A percentile compares a stretch with the other conserved stretches of the same genome.
Evolutionary conservation across 2,888 invertebrate genomes (phyloP).

Genomic region (Bruchidius siliquastri): DNA sequence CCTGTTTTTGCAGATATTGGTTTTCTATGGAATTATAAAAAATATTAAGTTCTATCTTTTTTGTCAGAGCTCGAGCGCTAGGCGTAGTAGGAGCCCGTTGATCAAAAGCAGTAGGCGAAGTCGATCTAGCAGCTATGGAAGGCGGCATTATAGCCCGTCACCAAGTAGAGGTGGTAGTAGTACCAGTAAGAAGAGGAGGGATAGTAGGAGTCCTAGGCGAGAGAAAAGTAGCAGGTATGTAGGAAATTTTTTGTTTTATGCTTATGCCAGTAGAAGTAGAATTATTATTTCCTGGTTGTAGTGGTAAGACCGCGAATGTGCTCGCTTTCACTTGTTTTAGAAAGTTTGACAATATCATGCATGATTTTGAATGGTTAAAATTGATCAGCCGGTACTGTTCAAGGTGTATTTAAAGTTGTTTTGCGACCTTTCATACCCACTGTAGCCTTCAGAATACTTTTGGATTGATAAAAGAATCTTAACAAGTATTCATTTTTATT

Average conservation of each 20-base stretch:
- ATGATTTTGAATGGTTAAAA: too few relatives aligned
- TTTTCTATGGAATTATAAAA: neutral
- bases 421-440: too few relatives aligned
- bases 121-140: slow-evolving; percentile 2
- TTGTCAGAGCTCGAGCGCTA: neutral
- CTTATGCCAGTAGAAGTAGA: too few relatives aligned
- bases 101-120: slow-evolving; percentile 43
- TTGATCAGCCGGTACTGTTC: too few relatives aligned
- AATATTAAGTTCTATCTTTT: neutral
- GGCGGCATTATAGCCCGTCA: slow-evolving; percentile 28
- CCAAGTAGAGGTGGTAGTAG: slow-evolving; percentile 46
- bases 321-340: too few relatives aligned
- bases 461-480: too few relatives aligned
- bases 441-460: too few relatives aligned
- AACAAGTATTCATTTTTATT: too few relatives aligned
- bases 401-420: too few relatives aligned
- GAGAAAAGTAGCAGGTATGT: slow-evolving; percentile 32
- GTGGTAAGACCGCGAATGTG: too few relatives aligned
- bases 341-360: too few relatives aligned
- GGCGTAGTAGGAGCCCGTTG: slow-evolving; percentile 55
- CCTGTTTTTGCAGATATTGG: neutral
- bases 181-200: slow-evolving; percentile 47
- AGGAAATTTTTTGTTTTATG: neutral
- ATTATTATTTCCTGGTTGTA: too few relatives aligned
- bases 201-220: slow-evolving; percentile 49